Percentiles rank a stretch among this genome's conserved stretches.
Evolutionary conservation across 2,888 invertebrate species (phyloP).

Genomic region (Elegia similella): DNA sequence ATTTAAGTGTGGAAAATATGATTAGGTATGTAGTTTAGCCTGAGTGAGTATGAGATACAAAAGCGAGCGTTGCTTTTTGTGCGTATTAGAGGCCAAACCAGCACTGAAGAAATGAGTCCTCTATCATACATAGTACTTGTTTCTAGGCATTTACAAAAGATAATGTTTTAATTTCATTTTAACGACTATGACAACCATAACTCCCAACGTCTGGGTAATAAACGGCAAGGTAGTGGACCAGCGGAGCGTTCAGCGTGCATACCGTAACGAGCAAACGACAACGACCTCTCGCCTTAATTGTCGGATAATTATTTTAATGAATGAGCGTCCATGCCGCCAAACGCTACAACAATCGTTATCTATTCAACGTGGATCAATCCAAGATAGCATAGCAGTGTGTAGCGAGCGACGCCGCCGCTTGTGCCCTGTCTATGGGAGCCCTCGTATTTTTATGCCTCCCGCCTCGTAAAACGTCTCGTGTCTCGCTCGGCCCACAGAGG

Average conservation of each 20-base stretch:
- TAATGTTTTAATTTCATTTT: not conserved
- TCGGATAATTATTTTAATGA: constrained; percentile 65
- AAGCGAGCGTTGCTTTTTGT: too few relatives aligned
- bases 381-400: constrained; percentile 47
- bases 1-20: too few relatives aligned
- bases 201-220: constrained; percentile 15
- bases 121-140: too few relatives aligned
- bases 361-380: constrained; percentile 65
- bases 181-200: constrained; percentile 6
- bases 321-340: constrained; percentile 54
- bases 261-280: constrained; percentile 42
- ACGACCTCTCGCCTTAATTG: constrained; percentile 65
- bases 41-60: too few relatives aligned
- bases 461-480: constrained; percentile 50
- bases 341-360: constrained; percentile 56
- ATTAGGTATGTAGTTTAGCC: too few relatives aligned
- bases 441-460: constrained; percentile 65
- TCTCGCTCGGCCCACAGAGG: constrained; percentile 31
- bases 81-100: too few relatives aligned
- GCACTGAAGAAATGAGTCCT: too few relatives aligned
- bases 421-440: constrained; percentile 54
- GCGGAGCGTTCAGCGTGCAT: constrained; percentile 29
- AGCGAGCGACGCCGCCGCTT: constrained; percentile 47
- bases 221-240: constrained; percentile 6
- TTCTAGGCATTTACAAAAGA: not conserved